Conservation (phyloP, 2,113 vertebrate species). For the Etheostoma cragini region DNA sequence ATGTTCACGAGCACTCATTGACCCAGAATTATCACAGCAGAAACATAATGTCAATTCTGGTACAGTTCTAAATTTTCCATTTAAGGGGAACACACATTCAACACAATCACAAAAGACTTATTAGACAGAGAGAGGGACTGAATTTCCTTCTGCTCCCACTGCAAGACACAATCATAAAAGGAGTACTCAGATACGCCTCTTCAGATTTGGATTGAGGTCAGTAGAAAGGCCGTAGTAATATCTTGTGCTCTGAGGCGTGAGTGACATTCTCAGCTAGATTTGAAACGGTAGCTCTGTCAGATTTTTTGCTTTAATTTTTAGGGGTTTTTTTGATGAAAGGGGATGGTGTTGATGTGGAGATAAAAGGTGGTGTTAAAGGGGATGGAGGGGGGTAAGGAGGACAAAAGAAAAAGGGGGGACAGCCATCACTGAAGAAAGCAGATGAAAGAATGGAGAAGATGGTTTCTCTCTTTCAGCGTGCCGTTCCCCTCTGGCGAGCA, state of each 20-base stretch:
- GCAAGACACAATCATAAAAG: conserved; percentile 69
- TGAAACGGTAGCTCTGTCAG: conserved; percentile 66
- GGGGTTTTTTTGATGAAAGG: conserved; percentile 70
- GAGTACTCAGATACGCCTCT: conserved; percentile 70
- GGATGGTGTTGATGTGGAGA: conserved; percentile 67
- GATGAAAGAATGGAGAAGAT: conserved; percentile 76
- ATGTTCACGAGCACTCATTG: conserved; percentile 56
- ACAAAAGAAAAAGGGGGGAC: conserved; percentile 55
- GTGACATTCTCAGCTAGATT: conserved; percentile 70
- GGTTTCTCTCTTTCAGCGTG: conserved; percentile 68
- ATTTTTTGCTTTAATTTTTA: conserved; percentile 65
- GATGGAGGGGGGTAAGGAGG: conserved; percentile 45
- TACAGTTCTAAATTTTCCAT: conserved; percentile 58
- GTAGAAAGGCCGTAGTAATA: conserved; percentile 71
- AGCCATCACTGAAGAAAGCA: conserved; percentile 66
- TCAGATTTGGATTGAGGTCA: conserved; percentile 80
- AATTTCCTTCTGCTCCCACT: conserved; percentile 58
- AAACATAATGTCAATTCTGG: conserved; percentile 61
- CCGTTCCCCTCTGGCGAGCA: conserved; percentile 73
- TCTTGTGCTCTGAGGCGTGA: conserved; percentile 66
- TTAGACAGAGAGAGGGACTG: conserved; percentile 56
- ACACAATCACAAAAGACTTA: conserved; percentile 64
- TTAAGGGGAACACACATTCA: conserved; percentile 49
- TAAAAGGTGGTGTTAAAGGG: conserved; percentile 70
- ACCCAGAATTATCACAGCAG: conserved; percentile 64